Evolutionary conservation across 2,888 invertebrate species (phyloP).

Genomic region (Eucera pruinosa): DNA sequence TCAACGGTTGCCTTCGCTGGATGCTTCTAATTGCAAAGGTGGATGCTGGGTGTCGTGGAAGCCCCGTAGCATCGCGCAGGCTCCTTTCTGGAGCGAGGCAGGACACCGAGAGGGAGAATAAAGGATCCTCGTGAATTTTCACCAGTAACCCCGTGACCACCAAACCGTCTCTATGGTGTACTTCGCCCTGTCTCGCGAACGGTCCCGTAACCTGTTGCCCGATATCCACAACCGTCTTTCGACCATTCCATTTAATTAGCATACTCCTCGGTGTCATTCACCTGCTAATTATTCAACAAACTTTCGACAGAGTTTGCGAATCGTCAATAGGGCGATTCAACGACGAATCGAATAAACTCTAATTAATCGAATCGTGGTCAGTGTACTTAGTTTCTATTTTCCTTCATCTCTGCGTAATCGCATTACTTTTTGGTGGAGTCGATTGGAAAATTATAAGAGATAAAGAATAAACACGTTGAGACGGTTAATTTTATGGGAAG

Average conservation of each 20-base stretch:
- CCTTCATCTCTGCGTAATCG: too few relatives aligned
- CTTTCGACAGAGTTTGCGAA: background rate
- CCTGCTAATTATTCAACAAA: too few relatives aligned
- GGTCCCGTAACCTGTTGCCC: slow-evolving; percentile 57
- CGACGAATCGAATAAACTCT: background rate
- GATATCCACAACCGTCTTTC: background rate
- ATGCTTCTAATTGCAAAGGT: slow-evolving; percentile 28
- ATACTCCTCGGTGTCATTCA: too few relatives aligned
- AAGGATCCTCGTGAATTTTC: slow-evolving; percentile 68
- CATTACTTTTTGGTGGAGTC: too few relatives aligned
- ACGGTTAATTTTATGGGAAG: too few relatives aligned
- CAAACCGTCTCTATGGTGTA: slow-evolving; percentile 32
- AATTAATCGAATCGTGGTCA: too few relatives aligned
- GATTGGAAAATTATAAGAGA: too few relatives aligned
- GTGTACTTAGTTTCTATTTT: background rate
- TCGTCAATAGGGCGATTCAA: background rate
- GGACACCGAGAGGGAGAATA: slow-evolving; percentile 45
- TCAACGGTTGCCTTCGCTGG: too few relatives aligned
- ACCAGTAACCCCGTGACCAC: slow-evolving; percentile 61
- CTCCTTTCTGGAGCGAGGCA: slow-evolving; percentile 41
- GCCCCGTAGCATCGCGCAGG: slow-evolving; percentile 55
- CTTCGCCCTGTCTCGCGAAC: background rate
- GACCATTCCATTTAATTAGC: background rate
- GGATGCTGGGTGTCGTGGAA: slow-evolving; percentile 41
- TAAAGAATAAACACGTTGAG: too few relatives aligned